Evolutionary conservation across 1,140 invertebrate species (phyloP).

Genomic region (Muscidifurax raptorellus): DNA sequence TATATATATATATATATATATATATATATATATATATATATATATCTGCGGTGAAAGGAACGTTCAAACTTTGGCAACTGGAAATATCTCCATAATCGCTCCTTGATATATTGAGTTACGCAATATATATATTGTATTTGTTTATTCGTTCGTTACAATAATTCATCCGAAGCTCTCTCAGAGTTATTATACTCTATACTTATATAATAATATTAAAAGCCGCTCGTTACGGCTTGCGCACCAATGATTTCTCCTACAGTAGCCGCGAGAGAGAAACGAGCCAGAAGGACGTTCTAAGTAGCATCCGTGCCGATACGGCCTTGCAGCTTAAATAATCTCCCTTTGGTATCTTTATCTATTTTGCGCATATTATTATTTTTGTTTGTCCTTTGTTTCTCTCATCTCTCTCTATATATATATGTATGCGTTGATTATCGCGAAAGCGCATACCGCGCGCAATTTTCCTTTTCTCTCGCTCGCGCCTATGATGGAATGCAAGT

Average conservation of each 20-base stretch:
- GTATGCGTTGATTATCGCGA: no score
- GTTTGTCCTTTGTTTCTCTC: neutral
- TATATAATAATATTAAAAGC: conserved; percentile 7
- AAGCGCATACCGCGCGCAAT: no score
- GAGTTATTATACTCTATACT: neutral
- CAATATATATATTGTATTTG: neutral
- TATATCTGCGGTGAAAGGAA: neutral
- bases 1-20: no score
- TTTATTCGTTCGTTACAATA: conserved; percentile 18
- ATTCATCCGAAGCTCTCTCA: conserved; percentile 14
- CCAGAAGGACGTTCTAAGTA: conserved; percentile 28
- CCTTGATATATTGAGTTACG: neutral
- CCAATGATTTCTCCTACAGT: neutral
- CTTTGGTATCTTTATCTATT: neutral
- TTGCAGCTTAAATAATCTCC: conserved; percentile 26
- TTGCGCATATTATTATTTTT: neutral
- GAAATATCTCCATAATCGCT: neutral
- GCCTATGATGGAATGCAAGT: neutral
- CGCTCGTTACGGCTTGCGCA: neutral
- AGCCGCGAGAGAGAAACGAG: neutral
- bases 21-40: no score
- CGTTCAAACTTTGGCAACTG: neutral
- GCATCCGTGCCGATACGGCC: neutral
- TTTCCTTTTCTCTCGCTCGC: neutral
- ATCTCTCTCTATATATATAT: no score